These are phyloP conservation scores for Mythimna loreyi DNA, from an alignment of 2,888 invertebrate species.

Conservation along the genomic window DNA sequence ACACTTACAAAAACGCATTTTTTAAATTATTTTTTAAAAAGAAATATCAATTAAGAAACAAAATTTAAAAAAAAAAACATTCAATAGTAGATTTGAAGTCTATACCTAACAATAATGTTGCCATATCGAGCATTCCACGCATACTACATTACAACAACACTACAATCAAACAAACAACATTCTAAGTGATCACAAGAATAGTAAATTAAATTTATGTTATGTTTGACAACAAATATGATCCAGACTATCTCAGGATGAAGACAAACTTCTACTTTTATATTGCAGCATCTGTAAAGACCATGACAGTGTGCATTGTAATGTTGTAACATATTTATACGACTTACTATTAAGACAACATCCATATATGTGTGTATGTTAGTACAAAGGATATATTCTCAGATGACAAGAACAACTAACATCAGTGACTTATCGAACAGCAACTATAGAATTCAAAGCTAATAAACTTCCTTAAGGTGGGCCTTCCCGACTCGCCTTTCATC, in stretches of 20 bases:
- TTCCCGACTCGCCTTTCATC: too few species aligned
- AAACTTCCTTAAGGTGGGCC: slow-evolving; percentile 10
- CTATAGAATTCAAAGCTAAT: not conserved
- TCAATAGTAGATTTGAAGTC: not conserved
- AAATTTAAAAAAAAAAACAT: not conserved
- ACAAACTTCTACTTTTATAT: too few species aligned
- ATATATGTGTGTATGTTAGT: too few species aligned
- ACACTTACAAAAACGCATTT: not conserved
- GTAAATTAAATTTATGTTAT: not conserved
- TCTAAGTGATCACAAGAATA: not conserved
- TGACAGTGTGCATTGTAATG: too few species aligned
- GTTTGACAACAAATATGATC: too few species aligned
- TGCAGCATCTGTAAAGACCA: too few species aligned
- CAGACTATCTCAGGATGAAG: too few species aligned
- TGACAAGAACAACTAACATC: not conserved
- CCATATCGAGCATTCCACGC: slow-evolving; percentile 3
- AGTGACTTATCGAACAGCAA: too few species aligned
- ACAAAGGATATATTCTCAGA: too few species aligned
- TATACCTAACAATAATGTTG: not conserved
- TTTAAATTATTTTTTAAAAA: not conserved
- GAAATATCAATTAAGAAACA: too few species aligned
- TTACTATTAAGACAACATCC: too few species aligned
- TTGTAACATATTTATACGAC: too few species aligned
- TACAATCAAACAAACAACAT: not conserved
- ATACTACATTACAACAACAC: slow-evolving; percentile 16